Conservation (phyloP, 2,888 invertebrate genomes). For the Kryphioiulus occultus region DNA sequence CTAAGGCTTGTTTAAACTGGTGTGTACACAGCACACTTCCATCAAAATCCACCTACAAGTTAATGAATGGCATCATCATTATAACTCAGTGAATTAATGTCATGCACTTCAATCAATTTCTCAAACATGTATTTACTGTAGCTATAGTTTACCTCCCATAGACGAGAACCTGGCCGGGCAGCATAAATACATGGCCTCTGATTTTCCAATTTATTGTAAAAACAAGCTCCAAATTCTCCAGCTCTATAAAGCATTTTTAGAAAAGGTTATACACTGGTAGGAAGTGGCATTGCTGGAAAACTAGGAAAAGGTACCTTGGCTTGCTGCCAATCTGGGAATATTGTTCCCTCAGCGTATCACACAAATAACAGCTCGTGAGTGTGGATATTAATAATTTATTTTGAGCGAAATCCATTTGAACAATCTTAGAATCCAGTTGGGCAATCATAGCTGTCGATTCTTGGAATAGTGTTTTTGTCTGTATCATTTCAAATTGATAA, state of each 20-base stretch:
- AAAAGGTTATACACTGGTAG: not conserved
- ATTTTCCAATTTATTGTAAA: conserved; percentile 23
- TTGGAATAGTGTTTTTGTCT: conserved; percentile 51
- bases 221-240: conserved; percentile 49
- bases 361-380: conserved; percentile 49
- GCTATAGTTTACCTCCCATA: conserved; percentile 50
- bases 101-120: too few species aligned
- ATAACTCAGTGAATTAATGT: not conserved
- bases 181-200: conserved; percentile 52
- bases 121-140: not conserved
- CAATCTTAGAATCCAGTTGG: conserved; percentile 47
- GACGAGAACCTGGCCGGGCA: conserved; percentile 52
- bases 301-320: conserved; percentile 45
- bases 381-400: conserved; percentile 52
- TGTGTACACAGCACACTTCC: conserved; percentile 53
- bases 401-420: conserved; percentile 53
- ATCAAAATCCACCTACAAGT: conserved; percentile 51
- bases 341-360: conserved; percentile 52
- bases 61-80: not conserved
- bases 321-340: conserved; percentile 53
- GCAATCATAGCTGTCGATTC: conserved; percentile 51
- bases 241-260: conserved; percentile 6
- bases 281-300: not conserved
- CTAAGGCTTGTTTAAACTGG: conserved; percentile 53
- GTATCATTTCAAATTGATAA: conserved; percentile 42